A percentile compares a stretch with the other conserved stretches of the same genome.
phyloP scores from a whole-genome alignment of 2,888 invertebrate species.

The Microctonus brassicae region DNA sequence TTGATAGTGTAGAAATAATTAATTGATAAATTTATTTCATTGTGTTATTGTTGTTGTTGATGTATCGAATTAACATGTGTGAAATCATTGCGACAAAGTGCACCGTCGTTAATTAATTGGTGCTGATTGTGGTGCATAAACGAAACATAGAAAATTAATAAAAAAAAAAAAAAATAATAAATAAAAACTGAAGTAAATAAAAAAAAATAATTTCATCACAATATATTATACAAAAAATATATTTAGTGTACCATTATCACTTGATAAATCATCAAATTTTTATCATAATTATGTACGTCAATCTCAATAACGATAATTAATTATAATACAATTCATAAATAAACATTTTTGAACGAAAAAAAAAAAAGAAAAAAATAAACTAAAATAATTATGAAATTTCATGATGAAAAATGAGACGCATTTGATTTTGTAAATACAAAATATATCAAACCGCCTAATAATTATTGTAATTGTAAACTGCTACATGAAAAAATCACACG shows the following conservation, averaged over 20 bases:
- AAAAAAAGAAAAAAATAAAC: not conserved
- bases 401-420: not conserved
- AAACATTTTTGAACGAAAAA: not conserved
- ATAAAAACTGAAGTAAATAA: not conserved
- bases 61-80: not conserved
- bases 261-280: not conserved
- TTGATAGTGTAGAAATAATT: not conserved
- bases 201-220: not conserved
- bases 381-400: not conserved
- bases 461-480: not conserved
- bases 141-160: conserved; percentile 23
- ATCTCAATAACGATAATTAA: not conserved
- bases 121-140: conserved; percentile 46
- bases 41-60: not conserved
- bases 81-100: not conserved
- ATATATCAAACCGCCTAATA: not conserved
- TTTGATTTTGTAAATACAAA: not conserved
- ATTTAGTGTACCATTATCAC: not conserved
- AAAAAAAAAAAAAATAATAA: conserved; percentile 12
- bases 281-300: not conserved
- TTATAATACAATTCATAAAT: not conserved
- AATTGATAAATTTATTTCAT: not conserved
- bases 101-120: conserved; percentile 38
- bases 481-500: not conserved
- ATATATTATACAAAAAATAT: not conserved